These are phyloP conservation scores for Morone chrysops DNA, from an alignment of 2,113 vertebrate genomes.

Conservation along the genomic window DNA sequence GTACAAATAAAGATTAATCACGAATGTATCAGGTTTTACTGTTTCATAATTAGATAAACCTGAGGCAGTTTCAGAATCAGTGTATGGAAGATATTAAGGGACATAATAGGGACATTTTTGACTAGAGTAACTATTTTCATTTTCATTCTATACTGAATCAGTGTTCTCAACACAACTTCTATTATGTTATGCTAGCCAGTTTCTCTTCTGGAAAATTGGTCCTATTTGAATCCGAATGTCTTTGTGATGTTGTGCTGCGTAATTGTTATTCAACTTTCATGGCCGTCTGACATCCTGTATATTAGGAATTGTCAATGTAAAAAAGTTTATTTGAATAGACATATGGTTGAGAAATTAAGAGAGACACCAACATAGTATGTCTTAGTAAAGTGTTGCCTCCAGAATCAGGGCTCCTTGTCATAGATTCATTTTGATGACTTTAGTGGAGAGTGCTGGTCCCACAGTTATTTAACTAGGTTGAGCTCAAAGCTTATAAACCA, in stretches of 20 bases:
- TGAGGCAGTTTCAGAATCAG: too few relatives aligned
- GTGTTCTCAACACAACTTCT: neutral
- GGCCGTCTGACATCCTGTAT: neutral
- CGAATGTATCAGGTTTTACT: too few relatives aligned
- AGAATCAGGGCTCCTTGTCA: neutral
- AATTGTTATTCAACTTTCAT: neutral
- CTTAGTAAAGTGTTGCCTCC: too few relatives aligned
- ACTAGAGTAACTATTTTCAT: neutral
- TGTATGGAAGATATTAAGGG: too few relatives aligned
- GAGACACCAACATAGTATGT: too few relatives aligned
- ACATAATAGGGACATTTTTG: neutral
- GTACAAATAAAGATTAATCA: too few relatives aligned
- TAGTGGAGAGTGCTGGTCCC: neutral
- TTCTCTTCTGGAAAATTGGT: neutral
- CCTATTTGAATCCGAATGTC: neutral
- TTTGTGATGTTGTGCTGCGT: neutral
- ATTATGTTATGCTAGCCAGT: neutral
- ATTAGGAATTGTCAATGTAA: neutral
- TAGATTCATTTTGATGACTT: neutral
- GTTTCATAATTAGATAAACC: too few relatives aligned
- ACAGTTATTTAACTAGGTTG: neutral
- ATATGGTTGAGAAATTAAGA: too few relatives aligned
- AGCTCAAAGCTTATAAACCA: neutral
- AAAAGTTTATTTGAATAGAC: too few relatives aligned
- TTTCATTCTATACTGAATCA: neutral